These are phyloP conservation scores for Oncorhynchus tshawytscha DNA, from an alignment of 2,113 vertebrate genomes.

Conservation along the genomic window DNA sequence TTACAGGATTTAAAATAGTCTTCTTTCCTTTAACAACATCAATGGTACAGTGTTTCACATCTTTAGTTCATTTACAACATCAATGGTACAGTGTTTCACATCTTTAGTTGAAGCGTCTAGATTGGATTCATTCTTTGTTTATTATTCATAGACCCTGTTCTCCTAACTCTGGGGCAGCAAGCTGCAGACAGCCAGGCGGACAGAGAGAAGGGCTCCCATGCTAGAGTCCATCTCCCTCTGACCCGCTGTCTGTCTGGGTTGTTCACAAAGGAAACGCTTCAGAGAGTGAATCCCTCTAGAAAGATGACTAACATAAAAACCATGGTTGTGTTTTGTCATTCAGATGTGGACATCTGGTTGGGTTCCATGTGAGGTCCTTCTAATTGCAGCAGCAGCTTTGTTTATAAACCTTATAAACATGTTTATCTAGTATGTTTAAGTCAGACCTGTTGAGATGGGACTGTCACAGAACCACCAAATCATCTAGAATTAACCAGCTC, in stretches of 20 bases:
- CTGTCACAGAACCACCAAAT: conserved; percentile 11
- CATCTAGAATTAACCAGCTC: conserved; percentile 27
- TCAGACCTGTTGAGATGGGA: background rate
- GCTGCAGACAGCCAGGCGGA: conserved; percentile 34
- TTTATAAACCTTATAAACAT: background rate
- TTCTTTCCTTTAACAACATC: conserved; percentile 87
- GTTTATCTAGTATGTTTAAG: no score
- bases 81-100: conserved; percentile 90
- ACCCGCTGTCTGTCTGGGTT: conserved; percentile 10
- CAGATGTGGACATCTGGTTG: background rate
- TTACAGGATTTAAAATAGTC: conserved; percentile 97
- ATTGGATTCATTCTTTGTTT: conserved; percentile 40
- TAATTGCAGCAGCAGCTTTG: background rate
- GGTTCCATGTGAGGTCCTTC: background rate
- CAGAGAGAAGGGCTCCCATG: conserved; percentile 83
- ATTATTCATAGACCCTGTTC: conserved; percentile 74
- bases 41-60: conserved; percentile 91
- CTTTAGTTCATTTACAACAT: conserved; percentile 84
- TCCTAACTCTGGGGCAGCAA: conserved; percentile 78
- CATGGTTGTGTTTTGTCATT: conserved; percentile 26
- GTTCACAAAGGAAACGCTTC: no score
- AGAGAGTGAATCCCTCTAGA: background rate
- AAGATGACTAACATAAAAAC: conserved; percentile 16
- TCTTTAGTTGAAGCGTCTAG: conserved; percentile 70
- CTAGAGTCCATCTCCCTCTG: conserved; percentile 73